Evolutionary conservation across 2,797 vertebrate genomes (phyloP), one percentile per base, ranked within the genome.

Genomic region (Crenuchus spilurus): DNA sequence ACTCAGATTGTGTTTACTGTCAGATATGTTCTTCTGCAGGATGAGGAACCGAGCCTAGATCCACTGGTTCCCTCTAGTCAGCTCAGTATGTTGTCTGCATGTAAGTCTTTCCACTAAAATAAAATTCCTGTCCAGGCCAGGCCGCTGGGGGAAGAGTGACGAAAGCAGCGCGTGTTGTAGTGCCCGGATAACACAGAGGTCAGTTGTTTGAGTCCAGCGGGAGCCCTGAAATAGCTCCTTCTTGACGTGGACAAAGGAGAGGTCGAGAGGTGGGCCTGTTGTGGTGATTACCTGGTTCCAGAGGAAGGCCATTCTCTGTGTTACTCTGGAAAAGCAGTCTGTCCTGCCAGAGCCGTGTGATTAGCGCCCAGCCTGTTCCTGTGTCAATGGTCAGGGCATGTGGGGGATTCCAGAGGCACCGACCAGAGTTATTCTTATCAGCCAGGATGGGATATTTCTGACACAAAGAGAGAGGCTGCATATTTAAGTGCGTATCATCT

Each of bases 241-340:
- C 48, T 52, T 58, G 70, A 52, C 74, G 68, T 79, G 70, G 80
- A 85, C 82, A 83, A 84, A 83, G 80, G 80, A 18, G 69, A 46
- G 79, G 1, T 63, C 70, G 54, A 54, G 55, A 74, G 82, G 61
- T 51, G 84, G 87, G 83, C 85, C 83, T 86, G 81, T 70, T 86
- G 85, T 84, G 82, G 82, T 85, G 84, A 89, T 87, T 91, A 90
- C 88, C 88, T 88, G 83, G 83, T 80, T 82, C 81, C 79, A 85
- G 83, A 87, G 88, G 86, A 90, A 90, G 75, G 72, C 71, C 57
- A 80, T 81, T 87, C 86, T 90, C 77, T 86, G 67, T 77, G 79
- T 80, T 80, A 82, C 75, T 78, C 64, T 87, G 86, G 87, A 87
- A 90, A 89, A 85, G 82, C 74, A 76, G 48, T 58, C 57, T 72